These are phyloP conservation scores for Sebastes melanostomus DNA, from an alignment of 2,797 vertebrate species.

Conservation along the genomic window DNA sequence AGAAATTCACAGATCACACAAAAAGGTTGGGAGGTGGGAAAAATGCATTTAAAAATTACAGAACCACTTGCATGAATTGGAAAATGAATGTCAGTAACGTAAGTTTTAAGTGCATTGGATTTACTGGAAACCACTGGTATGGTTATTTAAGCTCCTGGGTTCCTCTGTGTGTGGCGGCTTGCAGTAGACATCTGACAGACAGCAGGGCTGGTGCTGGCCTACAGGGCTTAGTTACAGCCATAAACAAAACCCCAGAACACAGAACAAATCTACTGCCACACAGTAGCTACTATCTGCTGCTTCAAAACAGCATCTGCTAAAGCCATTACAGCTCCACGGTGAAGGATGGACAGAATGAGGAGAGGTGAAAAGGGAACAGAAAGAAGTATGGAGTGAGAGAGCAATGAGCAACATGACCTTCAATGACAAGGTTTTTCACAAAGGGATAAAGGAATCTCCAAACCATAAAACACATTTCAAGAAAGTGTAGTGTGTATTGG, in stretches of 20 bases:
- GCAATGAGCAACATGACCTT: background rate
- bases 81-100: background rate
- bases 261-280: constrained; percentile 59
- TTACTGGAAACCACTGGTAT: constrained; percentile 5
- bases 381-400: constrained; percentile 24
- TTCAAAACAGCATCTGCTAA: constrained; percentile 60
- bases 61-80: background rate
- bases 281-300: constrained; percentile 51
- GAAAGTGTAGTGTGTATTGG: background rate
- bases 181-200: constrained; percentile 50
- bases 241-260: constrained; percentile 54
- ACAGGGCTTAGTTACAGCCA: constrained; percentile 62
- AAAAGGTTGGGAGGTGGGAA: background rate
- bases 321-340: constrained; percentile 23
- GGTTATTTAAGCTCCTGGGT: background rate
- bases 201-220: constrained; percentile 56
- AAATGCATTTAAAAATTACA: background rate
- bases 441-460: background rate
- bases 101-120: background rate
- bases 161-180: constrained; percentile 45
- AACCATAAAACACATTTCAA: constrained; percentile 11
- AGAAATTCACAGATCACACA: background rate
- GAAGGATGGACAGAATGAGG: constrained; percentile 5
- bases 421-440: constrained; percentile 6
- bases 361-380: constrained; percentile 13